Conservation (phyloP, 2,797 vertebrate genomes). For the Spinus olivaceus region DNA sequence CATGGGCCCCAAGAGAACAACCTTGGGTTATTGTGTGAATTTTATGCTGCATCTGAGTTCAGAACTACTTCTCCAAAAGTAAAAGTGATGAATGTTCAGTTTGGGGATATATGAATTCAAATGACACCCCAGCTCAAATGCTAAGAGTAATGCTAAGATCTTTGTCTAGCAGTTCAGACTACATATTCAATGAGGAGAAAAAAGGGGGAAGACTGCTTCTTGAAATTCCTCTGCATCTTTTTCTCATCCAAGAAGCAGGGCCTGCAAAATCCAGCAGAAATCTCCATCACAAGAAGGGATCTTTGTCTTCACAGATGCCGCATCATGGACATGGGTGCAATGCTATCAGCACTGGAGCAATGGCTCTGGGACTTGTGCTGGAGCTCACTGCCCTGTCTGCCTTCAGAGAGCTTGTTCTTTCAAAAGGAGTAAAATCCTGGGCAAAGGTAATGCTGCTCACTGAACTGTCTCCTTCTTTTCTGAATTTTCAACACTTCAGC, state of each 20-base stretch:
- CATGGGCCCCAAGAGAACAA: background rate
- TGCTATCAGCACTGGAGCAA: rapidly evolving
- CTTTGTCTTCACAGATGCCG: background rate
- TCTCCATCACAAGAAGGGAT: background rate
- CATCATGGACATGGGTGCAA: background rate
- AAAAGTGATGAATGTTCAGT: background rate
- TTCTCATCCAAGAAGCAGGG: background rate
- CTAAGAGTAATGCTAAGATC: background rate
- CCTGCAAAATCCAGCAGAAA: background rate
- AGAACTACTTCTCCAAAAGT: background rate
- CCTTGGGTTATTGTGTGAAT: background rate
- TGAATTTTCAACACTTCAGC: background rate
- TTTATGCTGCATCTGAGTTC: background rate
- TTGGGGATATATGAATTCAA: background rate
- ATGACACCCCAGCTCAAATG: background rate
- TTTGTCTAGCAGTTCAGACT: background rate
- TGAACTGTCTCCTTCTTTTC: background rate
- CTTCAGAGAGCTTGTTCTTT: background rate
- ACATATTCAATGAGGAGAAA: background rate
- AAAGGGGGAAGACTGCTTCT: background rate
- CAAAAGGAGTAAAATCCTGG: background rate
- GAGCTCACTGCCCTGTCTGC: background rate
- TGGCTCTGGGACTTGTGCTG: background rate
- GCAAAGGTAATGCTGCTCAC: background rate
- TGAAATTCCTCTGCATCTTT: background rate